Conservation (phyloP, 1,140 invertebrate species). For the Paramacrobiotus metropolitanus region DNA sequence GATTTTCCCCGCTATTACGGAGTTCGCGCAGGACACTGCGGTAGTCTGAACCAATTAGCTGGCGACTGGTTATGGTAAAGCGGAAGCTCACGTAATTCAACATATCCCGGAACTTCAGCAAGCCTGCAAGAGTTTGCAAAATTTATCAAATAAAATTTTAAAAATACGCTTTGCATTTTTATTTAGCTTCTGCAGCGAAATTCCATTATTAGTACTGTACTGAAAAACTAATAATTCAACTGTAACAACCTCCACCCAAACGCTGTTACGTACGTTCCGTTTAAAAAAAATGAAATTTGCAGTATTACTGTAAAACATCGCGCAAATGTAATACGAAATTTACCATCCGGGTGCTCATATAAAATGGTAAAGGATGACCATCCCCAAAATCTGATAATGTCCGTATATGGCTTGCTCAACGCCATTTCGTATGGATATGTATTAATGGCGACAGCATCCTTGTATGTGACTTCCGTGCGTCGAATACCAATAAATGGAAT, state of each 20-base stretch:
- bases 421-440: conserved; percentile 75
- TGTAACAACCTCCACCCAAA: neutral
- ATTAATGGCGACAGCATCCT: conserved; percentile 57
- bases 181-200: neutral
- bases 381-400: conserved; percentile 59
- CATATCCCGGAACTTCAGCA: neutral
- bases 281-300: too few species aligned
- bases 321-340: too few species aligned
- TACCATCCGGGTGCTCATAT: conserved; percentile 75
- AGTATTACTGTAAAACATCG: too few species aligned
- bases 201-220: too few species aligned
- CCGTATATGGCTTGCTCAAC: conserved; percentile 68
- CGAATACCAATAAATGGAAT: conserved; percentile 78
- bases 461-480: conserved; percentile 47
- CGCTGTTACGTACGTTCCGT: neutral
- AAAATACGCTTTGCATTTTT: neutral
- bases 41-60: neutral
- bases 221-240: too few species aligned
- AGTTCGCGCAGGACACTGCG: neutral
- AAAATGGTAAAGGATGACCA: conserved; percentile 86
- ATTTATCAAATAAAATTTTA: neutral
- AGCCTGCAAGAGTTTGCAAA: neutral
- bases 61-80: neutral
- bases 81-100: neutral
- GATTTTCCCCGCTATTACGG: neutral